Conservation (phyloP, 1,140 invertebrate genomes). For the Calliphora vicina region DNA sequence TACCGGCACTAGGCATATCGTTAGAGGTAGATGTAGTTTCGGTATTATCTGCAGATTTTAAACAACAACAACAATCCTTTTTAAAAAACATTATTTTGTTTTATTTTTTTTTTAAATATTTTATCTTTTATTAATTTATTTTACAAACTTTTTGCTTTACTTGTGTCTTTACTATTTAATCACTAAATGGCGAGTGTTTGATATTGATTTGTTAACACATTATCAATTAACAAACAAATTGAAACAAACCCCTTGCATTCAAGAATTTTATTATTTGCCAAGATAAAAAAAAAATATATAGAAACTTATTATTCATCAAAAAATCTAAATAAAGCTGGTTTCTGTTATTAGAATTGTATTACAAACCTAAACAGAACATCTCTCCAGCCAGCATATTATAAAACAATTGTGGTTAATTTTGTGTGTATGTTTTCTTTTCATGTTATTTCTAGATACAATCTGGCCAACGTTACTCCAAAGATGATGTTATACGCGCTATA, state of each 20-base stretch:
- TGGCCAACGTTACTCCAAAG: slow-evolving; percentile 77
- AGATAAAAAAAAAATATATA: neutral
- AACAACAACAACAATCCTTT: neutral
- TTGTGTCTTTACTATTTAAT: neutral
- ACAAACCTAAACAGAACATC: neutral
- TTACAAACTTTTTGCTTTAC: neutral
- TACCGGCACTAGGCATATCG: neutral
- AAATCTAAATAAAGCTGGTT: neutral
- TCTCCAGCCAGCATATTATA: too few relatives aligned
- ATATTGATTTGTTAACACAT: neutral
- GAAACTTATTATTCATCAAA: neutral
- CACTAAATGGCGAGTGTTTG: neutral
- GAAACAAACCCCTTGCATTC: too few relatives aligned
- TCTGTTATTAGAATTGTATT: neutral
- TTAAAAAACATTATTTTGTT: neutral
- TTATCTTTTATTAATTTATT: neutral
- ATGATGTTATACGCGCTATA: slow-evolving; percentile 70
- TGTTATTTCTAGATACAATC: slow-evolving; percentile 69
- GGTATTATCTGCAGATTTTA: neutral
- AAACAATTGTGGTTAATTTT: neutral
- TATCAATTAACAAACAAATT: neutral
- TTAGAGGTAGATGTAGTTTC: neutral
- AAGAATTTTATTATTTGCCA: too few relatives aligned
- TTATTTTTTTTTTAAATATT: neutral
- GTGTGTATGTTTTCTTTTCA: neutral